phyloP scores from a whole-genome alignment of 2,113 vertebrate genomes.

The Salminus brasiliensis region DNA sequence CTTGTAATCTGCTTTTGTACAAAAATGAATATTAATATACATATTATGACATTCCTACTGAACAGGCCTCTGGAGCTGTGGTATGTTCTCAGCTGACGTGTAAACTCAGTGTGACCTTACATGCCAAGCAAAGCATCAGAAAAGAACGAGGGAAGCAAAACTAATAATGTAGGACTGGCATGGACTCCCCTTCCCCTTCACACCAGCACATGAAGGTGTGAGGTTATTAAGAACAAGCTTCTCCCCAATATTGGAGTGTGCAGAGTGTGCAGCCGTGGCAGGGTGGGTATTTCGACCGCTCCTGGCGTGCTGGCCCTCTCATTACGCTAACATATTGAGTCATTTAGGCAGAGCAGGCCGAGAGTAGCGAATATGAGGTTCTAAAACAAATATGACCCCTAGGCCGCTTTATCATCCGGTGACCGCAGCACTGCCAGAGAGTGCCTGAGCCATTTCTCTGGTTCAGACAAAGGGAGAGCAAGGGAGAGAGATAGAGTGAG shows the following conservation, averaged over 20 bases:
- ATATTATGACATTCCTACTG: background rate
- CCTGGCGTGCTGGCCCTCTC: constrained; percentile 17
- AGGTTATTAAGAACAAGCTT: constrained; percentile 26
- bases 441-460: background rate
- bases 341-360: constrained; percentile 35
- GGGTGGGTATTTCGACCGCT: constrained; percentile 33
- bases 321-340: constrained; percentile 44
- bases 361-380: constrained; percentile 3
- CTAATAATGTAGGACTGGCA: constrained; percentile 15
- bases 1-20: background rate
- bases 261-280: background rate
- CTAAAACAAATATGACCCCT: constrained; percentile 38
- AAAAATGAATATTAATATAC: background rate
- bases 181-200: constrained; percentile 1
- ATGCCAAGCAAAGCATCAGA: constrained; percentile 6
- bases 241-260: constrained; percentile 19
- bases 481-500: background rate
- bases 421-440: background rate
- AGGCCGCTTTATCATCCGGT: constrained; percentile 17
- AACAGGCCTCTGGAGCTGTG: background rate
- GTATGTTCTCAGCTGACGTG: constrained; percentile 34
- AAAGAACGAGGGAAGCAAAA: constrained; percentile 42
- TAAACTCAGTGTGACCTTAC: constrained; percentile 25
- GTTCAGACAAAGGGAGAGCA: background rate
- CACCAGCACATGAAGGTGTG: background rate